phyloP scores from a whole-genome alignment of 2,113 vertebrate species.

The Protobothrops flavoviridis region DNA sequence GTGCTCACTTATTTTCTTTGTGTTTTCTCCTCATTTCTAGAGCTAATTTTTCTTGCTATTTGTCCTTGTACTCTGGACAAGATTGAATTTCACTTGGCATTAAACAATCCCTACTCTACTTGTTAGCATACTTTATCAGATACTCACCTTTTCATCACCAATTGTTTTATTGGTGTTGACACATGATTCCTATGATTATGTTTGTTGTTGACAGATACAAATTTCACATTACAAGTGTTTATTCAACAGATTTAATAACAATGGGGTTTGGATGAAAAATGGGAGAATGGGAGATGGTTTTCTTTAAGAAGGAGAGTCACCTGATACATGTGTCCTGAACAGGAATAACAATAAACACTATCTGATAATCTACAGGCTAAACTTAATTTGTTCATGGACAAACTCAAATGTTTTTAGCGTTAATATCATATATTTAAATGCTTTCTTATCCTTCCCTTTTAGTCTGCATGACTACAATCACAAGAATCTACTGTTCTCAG shows the following conservation, averaged over 20 bases:
- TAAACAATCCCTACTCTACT: slow-evolving; percentile 6
- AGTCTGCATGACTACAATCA: background rate
- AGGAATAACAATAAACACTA: background rate
- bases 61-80: background rate
- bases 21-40: background rate
- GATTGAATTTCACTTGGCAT: slow-evolving; percentile 14
- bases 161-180: background rate
- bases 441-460: background rate
- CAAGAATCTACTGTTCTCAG: background rate
- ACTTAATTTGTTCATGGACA: background rate
- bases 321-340: background rate
- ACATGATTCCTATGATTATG: background rate
- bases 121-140: background rate
- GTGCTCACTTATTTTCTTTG: background rate
- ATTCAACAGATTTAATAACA: background rate
- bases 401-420: background rate
- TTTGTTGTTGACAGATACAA: background rate
- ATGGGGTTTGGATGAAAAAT: background rate
- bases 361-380: background rate
- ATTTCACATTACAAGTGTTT: background rate
- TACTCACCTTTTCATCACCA: background rate
- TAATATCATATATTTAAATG: background rate
- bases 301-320: background rate
- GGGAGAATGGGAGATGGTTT: background rate
- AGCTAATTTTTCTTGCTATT: slow-evolving; percentile 8